These are phyloP conservation scores for Epinephelus lanceolatus DNA, from an alignment of 2,113 vertebrate genomes.

Conservation along the genomic window DNA sequence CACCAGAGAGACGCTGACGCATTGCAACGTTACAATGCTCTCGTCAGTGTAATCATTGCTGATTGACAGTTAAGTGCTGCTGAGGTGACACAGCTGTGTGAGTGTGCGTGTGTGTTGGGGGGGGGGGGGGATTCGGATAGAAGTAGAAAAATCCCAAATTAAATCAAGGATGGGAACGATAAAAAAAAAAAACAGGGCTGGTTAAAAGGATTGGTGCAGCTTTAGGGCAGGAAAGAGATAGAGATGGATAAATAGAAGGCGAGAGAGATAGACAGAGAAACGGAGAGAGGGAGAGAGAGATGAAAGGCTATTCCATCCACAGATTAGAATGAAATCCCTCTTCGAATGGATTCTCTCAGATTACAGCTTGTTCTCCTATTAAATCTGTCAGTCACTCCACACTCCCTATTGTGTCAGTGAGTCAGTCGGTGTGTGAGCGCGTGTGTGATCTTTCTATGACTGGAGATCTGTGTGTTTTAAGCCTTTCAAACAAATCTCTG, in stretches of 20 bases:
- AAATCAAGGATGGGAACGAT: slow-evolving; percentile 52
- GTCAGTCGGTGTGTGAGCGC: slow-evolving; percentile 18
- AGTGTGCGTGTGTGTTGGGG: background rate
- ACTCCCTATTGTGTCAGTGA: slow-evolving; percentile 44
- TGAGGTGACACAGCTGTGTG: slow-evolving; percentile 62
- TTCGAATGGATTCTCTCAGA: slow-evolving; percentile 76
- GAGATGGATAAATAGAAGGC: slow-evolving; percentile 40
- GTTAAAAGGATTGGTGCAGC: slow-evolving; percentile 51
- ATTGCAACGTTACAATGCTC: slow-evolving; percentile 38
- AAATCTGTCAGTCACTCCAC: slow-evolving; percentile 71
- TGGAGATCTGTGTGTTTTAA: slow-evolving; percentile 68
- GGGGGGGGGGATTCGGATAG: slow-evolving; percentile 2
- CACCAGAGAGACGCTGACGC: slow-evolving; percentile 33
- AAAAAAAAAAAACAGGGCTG: slow-evolving; percentile 14
- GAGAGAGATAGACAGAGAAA: background rate
- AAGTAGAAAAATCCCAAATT: slow-evolving; percentile 50
- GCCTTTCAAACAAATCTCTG: slow-evolving; percentile 68
- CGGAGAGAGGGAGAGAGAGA: slow-evolving; percentile 49
- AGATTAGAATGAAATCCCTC: slow-evolving; percentile 79
- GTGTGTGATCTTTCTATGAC: slow-evolving; percentile 36
- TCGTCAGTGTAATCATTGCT: slow-evolving; percentile 59
- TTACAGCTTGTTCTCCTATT: slow-evolving; percentile 76
- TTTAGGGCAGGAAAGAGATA: slow-evolving; percentile 47
- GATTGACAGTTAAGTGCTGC: slow-evolving; percentile 58
- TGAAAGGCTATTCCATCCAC: slow-evolving; percentile 71